These are phyloP conservation scores for Tachuris rubrigastra DNA, from an alignment of 2,113 vertebrate species.

Conservation along the genomic window DNA sequence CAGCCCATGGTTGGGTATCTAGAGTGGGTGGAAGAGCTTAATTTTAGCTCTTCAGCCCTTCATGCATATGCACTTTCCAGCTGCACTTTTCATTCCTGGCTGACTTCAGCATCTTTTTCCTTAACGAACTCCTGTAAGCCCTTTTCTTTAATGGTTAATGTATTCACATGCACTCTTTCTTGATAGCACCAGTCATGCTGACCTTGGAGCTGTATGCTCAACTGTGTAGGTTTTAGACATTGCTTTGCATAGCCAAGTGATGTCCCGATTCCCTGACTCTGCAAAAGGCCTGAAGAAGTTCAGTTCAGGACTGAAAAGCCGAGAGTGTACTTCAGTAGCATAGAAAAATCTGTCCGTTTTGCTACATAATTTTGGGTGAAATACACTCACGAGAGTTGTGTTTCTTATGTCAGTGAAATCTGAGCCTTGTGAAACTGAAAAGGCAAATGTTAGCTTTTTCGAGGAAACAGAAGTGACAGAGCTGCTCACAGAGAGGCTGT, in stretches of 20 bases:
- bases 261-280: neutral
- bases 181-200: neutral
- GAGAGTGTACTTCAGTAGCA: neutral
- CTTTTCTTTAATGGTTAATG: neutral
- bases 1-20: neutral
- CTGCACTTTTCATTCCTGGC: neutral
- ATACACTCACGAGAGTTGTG: neutral
- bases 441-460: neutral
- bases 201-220: neutral
- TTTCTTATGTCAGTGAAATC: neutral
- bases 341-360: neutral
- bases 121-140: neutral
- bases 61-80: fast-evolving
- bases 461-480: neutral
- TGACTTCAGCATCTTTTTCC: neutral
- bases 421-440: neutral
- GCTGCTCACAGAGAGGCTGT: neutral
- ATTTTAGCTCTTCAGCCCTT: neutral
- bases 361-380: neutral
- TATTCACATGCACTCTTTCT: neutral
- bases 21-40: neutral
- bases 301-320: neutral
- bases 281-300: neutral
- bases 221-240: neutral
- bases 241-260: neutral